These are phyloP conservation scores for Colostygia pectinataria DNA, from an alignment of 2,888 invertebrate species.

Conservation along the genomic window DNA sequence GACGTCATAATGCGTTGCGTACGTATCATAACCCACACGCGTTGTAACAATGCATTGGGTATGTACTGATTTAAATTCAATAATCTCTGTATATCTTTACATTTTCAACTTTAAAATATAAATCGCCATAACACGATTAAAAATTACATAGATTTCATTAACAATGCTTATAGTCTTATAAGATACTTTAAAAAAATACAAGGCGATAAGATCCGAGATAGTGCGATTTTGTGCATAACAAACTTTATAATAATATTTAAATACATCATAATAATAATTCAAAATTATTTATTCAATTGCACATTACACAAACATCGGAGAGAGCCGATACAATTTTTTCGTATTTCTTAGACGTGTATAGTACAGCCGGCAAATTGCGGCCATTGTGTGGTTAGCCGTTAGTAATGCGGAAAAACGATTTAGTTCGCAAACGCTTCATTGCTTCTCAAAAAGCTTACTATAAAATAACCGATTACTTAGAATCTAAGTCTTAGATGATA, in stretches of 20 bases:
- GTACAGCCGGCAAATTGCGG: too few species aligned
- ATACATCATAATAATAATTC: conserved; percentile 15
- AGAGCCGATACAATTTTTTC: conserved; percentile 2
- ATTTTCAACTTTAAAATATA: conserved; percentile 10
- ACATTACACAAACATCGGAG: background rate
- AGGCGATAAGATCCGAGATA: conserved; percentile 58
- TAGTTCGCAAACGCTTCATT: too few species aligned
- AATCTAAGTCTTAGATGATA: too few species aligned
- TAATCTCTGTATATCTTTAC: conserved; percentile 17
- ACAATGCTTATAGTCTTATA: conserved; percentile 52
- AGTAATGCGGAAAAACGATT: too few species aligned
- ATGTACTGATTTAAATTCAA: conserved; percentile 15
- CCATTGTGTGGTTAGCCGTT: too few species aligned
- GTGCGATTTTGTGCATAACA: conserved; percentile 63
- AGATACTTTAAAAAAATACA: conserved; percentile 64
- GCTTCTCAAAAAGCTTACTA: too few species aligned
- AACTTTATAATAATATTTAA: conserved; percentile 35
- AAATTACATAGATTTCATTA: conserved; percentile 40
- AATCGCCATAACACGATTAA: conserved; percentile 41
- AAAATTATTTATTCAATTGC: conserved; percentile 15
- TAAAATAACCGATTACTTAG: too few species aligned
- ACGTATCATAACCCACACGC: too few species aligned
- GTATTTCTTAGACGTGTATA: background rate
- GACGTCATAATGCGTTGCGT: too few species aligned
- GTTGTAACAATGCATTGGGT: background rate